phyloP scores from a whole-genome alignment of 2,888 invertebrate species.

The Serripes groenlandicus region DNA sequence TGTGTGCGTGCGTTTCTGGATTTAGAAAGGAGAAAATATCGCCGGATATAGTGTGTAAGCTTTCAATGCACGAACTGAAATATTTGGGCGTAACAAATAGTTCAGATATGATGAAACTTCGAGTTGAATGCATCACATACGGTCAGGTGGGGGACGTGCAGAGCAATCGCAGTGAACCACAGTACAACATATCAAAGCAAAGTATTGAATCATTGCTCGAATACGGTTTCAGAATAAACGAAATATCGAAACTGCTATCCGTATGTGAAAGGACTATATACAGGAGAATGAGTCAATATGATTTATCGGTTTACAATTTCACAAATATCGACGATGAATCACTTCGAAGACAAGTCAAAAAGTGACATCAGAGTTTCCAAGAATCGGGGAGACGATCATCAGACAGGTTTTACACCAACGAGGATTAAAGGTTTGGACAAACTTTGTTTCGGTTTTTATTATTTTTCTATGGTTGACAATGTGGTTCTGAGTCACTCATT shows the following conservation, averaged over 20 bases:
- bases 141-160: neutral
- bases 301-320: conserved; percentile 4
- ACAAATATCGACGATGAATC: conserved; percentile 29
- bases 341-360: neutral
- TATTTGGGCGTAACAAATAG: conserved; percentile 3
- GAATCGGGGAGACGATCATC: neutral
- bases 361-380: conserved; percentile 19
- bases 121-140: neutral
- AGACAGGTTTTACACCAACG: too few species aligned
- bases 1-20: neutral
- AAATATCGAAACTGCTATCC: conserved; percentile 19
- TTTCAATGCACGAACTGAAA: conserved; percentile 8
- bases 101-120: conserved; percentile 10
- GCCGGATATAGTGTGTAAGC: conserved; percentile 12
- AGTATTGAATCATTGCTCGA: conserved; percentile 21
- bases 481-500: too few species aligned
- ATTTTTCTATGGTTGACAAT: too few species aligned
- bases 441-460: too few species aligned
- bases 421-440: too few species aligned
- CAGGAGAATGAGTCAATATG: conserved; percentile 23
- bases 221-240: conserved; percentile 21
- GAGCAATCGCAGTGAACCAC: neutral
- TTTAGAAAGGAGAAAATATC: conserved; percentile 15
- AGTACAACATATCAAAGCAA: conserved; percentile 10
- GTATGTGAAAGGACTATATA: conserved; percentile 34